A percentile compares a stretch with the other conserved stretches of the same genome.
phyloP scores from a whole-genome alignment of 1,140 invertebrate species.

The Daktulosphaira vitifoliae region DNA sequence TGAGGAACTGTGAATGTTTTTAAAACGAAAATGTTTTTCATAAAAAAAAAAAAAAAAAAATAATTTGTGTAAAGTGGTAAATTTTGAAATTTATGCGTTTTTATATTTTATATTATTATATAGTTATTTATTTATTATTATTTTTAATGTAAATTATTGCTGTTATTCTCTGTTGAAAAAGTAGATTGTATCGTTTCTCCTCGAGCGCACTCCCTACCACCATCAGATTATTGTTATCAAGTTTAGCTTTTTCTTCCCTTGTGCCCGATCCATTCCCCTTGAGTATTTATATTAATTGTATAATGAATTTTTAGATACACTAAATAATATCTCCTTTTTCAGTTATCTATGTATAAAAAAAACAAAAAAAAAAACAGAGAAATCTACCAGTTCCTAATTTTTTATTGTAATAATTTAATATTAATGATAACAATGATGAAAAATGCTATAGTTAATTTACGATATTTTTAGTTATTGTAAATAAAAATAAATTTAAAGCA shows the following conservation, averaged over 20 bases:
- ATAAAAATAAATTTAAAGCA: slow-evolving; percentile 20
- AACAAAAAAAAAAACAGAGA: slow-evolving; percentile 14
- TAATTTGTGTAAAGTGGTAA: slow-evolving; percentile 24
- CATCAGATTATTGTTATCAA: slow-evolving; percentile 1
- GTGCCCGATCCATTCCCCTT: not conserved
- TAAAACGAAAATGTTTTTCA: slow-evolving; percentile 1
- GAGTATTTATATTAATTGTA: slow-evolving; percentile 20
- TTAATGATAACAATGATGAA: slow-evolving; percentile 30
- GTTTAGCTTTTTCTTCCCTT: not conserved
- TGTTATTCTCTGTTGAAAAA: slow-evolving; percentile 31
- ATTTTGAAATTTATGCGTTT: slow-evolving; percentile 28
- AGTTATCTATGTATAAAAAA: too few relatives aligned
- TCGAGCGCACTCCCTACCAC: slow-evolving; percentile 13
- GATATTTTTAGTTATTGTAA: slow-evolving; percentile 31
- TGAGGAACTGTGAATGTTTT: slow-evolving; percentile 8
- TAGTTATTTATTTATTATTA: slow-evolving; percentile 34
- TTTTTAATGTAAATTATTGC: slow-evolving; percentile 29
- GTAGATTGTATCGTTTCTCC: slow-evolving; percentile 29
- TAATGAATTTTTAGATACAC: slow-evolving; percentile 26
- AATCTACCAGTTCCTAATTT: slow-evolving; percentile 33
- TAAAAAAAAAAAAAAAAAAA: slow-evolving; percentile 12
- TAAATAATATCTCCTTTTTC: not conserved
- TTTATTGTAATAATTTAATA: slow-evolving; percentile 33
- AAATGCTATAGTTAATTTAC: slow-evolving; percentile 31
- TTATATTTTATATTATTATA: slow-evolving; percentile 33